Evolutionary conservation across 2,797 vertebrate genomes (phyloP), one percentile per base, ranked within the genome.

Genomic region (Halcyon leucocephala): DNA sequence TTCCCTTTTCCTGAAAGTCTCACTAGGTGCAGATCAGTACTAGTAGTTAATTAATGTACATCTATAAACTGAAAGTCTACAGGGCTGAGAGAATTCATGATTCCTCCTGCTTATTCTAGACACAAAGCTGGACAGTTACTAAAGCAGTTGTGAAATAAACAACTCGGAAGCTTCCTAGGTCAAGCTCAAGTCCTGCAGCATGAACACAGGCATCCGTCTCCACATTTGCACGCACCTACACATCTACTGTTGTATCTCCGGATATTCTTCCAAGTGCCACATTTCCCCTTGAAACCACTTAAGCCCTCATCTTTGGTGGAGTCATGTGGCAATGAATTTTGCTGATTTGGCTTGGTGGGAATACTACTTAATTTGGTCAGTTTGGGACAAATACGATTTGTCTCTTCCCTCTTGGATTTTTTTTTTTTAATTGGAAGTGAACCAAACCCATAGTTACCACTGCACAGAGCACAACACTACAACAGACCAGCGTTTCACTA

Each of bases 181-280:
- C 28, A 33, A 31, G 35, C 49, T 86, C n/a, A 14, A 2, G 4
- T 26, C 60, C 48, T 29, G 65, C 10, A 31, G 18, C 0, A 2
- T 31, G 44, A 35, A 26, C 7, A 33, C 35, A 48, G 1, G 4
- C 62, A 17, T 12, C 52, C 29, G 42, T 39, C 57, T 57, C 51
- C 33, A 51, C 52, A 28, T 31, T 9, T 37, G 18, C 4, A 4
- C 0, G 4, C 8, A 12, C 10, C 1, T 5, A 0, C 12, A 7
- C 22, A 7, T n/a, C 39, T 33, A 28, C 20, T 26, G 19, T 20
- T 19, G 4, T 17, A 16, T 39, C 48, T 44, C 35, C 51, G 21
- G 21, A 13, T 21, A 3, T 20, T 54, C 55, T 39, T 44, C 52
- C 51, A 62, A 54, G 72, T 22, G 15, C 25, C 72, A n/a, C 37